phyloP scores from a whole-genome alignment of 2,797 vertebrate species.

The Jordanella pulchra region DNA sequence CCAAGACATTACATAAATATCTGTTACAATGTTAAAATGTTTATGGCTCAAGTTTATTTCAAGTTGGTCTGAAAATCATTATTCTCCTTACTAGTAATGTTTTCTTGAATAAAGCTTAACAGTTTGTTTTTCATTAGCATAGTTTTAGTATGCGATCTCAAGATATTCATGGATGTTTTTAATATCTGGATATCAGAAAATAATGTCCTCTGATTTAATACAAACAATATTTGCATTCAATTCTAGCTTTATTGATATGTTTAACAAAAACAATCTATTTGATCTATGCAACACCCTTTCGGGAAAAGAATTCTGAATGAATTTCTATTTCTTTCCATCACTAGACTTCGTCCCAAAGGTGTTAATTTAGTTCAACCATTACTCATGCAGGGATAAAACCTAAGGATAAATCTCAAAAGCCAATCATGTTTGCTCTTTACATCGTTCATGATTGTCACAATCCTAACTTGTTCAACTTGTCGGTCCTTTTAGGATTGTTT shows the following conservation, averaged over 20 bases:
- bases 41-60: background rate
- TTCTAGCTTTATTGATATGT: conserved; percentile 4
- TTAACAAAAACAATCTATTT: conserved; percentile 19
- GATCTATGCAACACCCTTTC: conserved; percentile 1
- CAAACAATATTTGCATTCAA: conserved; percentile 8
- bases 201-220: conserved; percentile 19
- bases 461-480: background rate
- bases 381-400: background rate
- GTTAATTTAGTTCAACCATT: conserved; percentile 1
- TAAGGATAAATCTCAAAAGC: background rate
- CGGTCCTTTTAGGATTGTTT: background rate
- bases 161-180: conserved; percentile 2
- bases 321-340: conserved; percentile 25
- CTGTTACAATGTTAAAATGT: background rate
- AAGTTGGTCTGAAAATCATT: background rate
- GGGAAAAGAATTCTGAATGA: conserved; percentile 17
- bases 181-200: conserved; percentile 7
- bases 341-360: background rate
- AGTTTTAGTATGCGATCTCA: conserved; percentile 6
- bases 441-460: background rate
- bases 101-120: background rate
- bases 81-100: background rate
- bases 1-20: background rate
- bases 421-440: conserved; percentile 5
- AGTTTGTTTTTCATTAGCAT: background rate